Evolutionary conservation across 1,140 invertebrate genomes (phyloP).

Genomic region (Rhynchophorus ferrugineus): DNA sequence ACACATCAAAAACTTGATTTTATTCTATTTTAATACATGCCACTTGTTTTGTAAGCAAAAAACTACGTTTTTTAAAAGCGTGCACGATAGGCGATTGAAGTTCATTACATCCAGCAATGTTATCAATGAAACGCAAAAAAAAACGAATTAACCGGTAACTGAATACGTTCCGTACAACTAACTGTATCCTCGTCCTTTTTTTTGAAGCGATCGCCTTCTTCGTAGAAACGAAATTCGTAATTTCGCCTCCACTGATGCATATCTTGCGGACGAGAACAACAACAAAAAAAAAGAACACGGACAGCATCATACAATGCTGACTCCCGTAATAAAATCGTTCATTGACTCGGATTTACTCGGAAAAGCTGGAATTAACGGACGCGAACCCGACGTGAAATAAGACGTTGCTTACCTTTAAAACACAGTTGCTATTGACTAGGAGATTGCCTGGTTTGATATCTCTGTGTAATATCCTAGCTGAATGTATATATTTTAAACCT

Average conservation of each 20-base stretch:
- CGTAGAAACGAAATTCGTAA: too few species aligned
- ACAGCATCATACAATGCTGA: not conserved
- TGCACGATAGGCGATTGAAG: too few species aligned
- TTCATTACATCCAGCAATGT: too few species aligned
- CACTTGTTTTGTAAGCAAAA: too few species aligned
- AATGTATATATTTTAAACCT: slow-evolving; percentile 97
- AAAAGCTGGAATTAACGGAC: not conserved
- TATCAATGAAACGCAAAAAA: too few species aligned
- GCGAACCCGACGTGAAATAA: slow-evolving; percentile 3
- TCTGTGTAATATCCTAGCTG: slow-evolving; percentile 92
- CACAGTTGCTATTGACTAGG: slow-evolving; percentile 97
- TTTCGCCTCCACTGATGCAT: not conserved
- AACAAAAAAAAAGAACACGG: not conserved
- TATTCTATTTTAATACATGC: too few species aligned
- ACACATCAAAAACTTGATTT: too few species aligned
- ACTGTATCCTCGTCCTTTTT: not conserved
- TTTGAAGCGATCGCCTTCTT: slow-evolving; percentile 5
- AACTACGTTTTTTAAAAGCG: too few species aligned
- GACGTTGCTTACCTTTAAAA: slow-evolving; percentile 75
- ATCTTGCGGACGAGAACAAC: not conserved
- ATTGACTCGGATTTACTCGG: slow-evolving; percentile 9
- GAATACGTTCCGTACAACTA: too few species aligned
- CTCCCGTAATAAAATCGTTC: slow-evolving; percentile 8
- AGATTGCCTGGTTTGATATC: slow-evolving; percentile 99
- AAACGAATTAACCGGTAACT: too few species aligned